Conservation (phyloP, 2,888 invertebrate species). For the Stenodera caucasica region DNA sequence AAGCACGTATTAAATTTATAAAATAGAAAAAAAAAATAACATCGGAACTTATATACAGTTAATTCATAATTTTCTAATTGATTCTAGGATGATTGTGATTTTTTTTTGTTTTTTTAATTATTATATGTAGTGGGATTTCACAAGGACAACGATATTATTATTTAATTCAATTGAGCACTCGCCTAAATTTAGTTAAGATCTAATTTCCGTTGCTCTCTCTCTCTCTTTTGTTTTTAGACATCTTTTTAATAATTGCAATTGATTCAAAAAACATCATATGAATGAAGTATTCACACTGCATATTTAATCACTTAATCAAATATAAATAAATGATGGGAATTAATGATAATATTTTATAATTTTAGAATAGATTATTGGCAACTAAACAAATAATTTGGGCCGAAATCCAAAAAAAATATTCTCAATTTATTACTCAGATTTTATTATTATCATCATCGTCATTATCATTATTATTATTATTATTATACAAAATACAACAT, state of each 20-base stretch:
- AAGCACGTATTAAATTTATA: neutral
- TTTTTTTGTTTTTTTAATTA: neutral
- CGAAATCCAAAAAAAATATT: neutral
- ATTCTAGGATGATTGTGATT: neutral
- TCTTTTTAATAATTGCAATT: neutral
- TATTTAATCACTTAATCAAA: neutral
- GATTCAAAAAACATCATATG: neutral
- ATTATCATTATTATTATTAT: constrained; percentile 11
- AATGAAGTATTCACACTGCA: neutral
- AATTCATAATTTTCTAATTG: neutral
- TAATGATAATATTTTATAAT: neutral
- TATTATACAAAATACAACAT: constrained; percentile 24
- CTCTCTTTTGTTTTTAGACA: no score
- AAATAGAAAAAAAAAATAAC: neutral
- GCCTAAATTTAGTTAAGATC: neutral
- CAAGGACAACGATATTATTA: neutral
- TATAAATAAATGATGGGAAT: neutral
- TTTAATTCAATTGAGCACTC: neutral
- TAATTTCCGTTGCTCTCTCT: neutral
- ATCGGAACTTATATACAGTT: neutral
- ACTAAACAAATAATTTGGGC: neutral
- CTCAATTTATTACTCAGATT: constrained; percentile 5
- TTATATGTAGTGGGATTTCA: neutral
- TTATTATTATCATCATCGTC: constrained; percentile 5
- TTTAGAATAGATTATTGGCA: constrained; percentile 1